A percentile compares a stretch with the other conserved stretches of the same genome.
Evolutionary conservation across 2,113 vertebrate species (phyloP).

Genomic region (Danionella cerebrum): DNA sequence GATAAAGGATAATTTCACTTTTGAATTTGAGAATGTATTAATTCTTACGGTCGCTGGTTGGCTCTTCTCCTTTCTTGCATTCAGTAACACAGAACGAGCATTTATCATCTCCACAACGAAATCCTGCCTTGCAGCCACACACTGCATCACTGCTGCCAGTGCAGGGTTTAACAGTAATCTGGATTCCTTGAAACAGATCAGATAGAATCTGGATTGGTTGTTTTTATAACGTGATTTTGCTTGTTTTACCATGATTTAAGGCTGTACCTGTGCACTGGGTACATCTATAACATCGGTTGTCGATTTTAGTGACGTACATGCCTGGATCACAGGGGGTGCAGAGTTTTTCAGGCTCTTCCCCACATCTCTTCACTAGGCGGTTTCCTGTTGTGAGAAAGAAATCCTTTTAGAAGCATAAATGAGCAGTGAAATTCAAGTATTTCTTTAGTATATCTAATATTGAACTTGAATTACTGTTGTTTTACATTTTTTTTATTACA

Average conservation of each 20-base stretch:
- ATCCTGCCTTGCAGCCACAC: conserved; percentile 53
- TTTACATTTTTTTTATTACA: too few relatives aligned
- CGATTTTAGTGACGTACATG: background rate
- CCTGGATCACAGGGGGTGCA: conserved; percentile 47
- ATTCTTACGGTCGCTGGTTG: conserved; percentile 40
- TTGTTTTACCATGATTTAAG: too few relatives aligned
- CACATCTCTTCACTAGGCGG: conserved; percentile 1
- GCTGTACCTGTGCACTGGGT: conserved; percentile 54
- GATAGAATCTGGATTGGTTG: too few relatives aligned
- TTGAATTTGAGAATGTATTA: background rate
- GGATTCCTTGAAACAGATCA: conserved; percentile 39
- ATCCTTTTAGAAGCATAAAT: too few relatives aligned
- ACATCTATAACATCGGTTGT: background rate
- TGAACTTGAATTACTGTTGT: too few relatives aligned
- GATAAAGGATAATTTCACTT: too few relatives aligned
- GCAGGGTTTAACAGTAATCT: conserved; percentile 28
- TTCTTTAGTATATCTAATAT: too few relatives aligned
- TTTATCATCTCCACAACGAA: conserved; percentile 32
- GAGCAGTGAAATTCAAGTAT: too few relatives aligned
- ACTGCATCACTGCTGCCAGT: conserved; percentile 40
- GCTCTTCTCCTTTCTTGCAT: conserved; percentile 54
- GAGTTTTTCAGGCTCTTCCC: background rate
- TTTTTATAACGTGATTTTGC: too few relatives aligned
- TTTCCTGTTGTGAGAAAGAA: conserved; percentile 48
- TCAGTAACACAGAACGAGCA: conserved; percentile 48